A percentile compares a stretch with the other conserved stretches of the same genome.
Evolutionary conservation across 2,113 vertebrate genomes (phyloP).

Genomic region (Heterochromis multidens): DNA sequence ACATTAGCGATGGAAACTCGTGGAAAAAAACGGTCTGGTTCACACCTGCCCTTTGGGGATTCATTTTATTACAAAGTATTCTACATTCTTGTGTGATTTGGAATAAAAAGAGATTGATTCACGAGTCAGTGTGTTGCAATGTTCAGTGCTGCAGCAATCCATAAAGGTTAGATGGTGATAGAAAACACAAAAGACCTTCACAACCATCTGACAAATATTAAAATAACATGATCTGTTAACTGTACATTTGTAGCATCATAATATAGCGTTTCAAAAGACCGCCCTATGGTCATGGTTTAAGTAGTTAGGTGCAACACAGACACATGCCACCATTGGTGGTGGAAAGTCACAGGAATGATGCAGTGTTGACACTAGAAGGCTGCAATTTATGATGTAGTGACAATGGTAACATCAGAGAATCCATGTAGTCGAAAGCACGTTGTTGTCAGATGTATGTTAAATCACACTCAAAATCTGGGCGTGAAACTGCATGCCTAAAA

Average conservation of each 20-base stretch:
- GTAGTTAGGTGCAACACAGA: neutral
- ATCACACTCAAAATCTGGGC: slow-evolving; percentile 38
- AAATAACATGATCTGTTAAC: neutral
- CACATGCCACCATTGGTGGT: neutral
- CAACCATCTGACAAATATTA: neutral
- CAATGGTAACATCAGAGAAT: neutral
- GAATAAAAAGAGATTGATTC: neutral
- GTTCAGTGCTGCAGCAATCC: neutral
- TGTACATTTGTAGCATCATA: neutral
- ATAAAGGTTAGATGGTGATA: neutral
- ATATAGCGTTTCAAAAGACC: neutral
- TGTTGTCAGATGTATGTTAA: neutral
- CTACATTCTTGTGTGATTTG: neutral
- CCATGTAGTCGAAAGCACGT: neutral
- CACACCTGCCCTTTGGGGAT: neutral
- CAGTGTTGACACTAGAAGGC: neutral
- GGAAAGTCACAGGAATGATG: neutral
- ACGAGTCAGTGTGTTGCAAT: neutral
- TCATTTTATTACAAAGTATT: neutral
- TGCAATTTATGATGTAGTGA: neutral
- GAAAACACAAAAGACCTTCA: neutral
- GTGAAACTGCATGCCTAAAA: slow-evolving; percentile 42
- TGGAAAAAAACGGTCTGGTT: too few species aligned
- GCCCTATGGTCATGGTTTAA: neutral
- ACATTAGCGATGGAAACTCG: neutral